These are phyloP conservation scores for Desmodus rotundus DNA, from an alignment of 2,113 vertebrate species.

Conservation along the genomic window DNA sequence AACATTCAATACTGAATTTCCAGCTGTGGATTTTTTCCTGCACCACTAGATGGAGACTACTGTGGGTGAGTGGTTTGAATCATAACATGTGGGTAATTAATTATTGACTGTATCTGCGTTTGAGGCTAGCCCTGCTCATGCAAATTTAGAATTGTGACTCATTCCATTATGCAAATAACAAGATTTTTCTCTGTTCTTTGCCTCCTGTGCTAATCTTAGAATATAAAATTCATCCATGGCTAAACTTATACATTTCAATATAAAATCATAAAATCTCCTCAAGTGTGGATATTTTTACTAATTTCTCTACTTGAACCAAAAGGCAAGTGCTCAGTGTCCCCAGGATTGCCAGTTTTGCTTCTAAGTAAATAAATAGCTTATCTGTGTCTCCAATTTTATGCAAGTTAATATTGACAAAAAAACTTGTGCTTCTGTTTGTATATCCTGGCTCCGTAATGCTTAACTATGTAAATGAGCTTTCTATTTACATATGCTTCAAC, in stretches of 20 bases:
- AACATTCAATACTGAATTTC: neutral
- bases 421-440: conserved; percentile 27
- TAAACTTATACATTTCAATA: conserved; percentile 21
- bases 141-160: conserved; percentile 1
- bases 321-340: neutral
- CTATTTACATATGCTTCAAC: conserved; percentile 24
- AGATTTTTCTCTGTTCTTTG: neutral
- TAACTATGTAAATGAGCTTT: conserved; percentile 38
- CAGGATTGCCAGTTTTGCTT: neutral
- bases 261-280: neutral
- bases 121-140: neutral
- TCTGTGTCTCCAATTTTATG: conserved; percentile 7
- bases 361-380: conserved; percentile 43
- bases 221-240: neutral
- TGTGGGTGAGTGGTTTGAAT: neutral
- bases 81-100: neutral
- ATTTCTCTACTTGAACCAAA: conserved; percentile 46
- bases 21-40: neutral
- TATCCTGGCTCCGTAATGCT: conserved; percentile 13
- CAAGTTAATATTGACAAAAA: conserved; percentile 32
- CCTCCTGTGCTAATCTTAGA: neutral
- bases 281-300: neutral
- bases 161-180: neutral
- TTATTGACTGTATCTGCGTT: neutral
- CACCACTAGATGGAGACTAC: neutral